Evolutionary conservation across 2,888 invertebrate species (phyloP).

Genomic region (Aelia acuminata): DNA sequence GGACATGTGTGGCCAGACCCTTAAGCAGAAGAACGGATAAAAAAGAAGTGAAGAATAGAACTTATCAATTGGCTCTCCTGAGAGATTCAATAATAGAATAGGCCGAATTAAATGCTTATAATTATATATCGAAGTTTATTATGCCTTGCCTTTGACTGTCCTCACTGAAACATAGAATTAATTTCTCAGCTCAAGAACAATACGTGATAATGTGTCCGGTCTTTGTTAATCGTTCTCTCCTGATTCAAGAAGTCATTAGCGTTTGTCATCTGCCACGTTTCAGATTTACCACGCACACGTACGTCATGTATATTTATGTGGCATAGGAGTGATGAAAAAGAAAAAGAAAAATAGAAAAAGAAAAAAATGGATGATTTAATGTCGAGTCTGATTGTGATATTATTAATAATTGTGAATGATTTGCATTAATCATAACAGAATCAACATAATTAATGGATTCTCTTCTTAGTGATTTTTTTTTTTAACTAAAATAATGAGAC

Average conservation of each 20-base stretch:
- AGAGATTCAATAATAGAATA: too few species aligned
- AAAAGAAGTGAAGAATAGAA: too few species aligned
- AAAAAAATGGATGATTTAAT: not conserved
- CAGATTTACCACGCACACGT: not conserved
- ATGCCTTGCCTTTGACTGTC: not conserved
- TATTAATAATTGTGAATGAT: not conserved
- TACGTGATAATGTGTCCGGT: not conserved
- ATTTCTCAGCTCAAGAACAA: not conserved
- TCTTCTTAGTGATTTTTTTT: not conserved
- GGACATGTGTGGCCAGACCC: too few species aligned
- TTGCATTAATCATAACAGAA: not conserved
- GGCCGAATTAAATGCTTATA: not conserved
- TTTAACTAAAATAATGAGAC: too few species aligned
- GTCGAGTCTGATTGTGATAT: not conserved
- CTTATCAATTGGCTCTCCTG: too few species aligned
- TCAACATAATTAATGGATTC: not conserved
- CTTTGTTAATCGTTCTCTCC: not conserved
- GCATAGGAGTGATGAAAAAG: not conserved
- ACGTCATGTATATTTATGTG: not conserved
- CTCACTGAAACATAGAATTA: not conserved
- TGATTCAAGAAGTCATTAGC: not conserved
- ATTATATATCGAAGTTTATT: not conserved
- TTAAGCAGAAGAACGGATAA: too few species aligned
- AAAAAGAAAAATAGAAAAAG: not conserved
- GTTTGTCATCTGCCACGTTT: not conserved